Base-by-base conservation (phyloP, 2,113 vertebrate genomes). In the Numenius arquata region DNA sequence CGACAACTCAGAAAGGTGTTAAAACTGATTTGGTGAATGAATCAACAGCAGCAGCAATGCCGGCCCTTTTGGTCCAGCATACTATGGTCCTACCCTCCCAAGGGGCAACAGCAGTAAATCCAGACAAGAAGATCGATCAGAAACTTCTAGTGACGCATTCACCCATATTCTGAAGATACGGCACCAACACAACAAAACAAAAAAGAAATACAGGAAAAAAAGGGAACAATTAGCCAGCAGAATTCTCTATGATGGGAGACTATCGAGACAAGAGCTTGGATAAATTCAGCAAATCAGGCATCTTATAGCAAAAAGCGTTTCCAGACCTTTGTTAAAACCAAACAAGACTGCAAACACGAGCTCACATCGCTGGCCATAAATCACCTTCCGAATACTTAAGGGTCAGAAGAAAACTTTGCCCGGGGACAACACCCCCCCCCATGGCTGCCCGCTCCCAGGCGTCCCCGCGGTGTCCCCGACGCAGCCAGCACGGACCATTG, bases 381-480 rank as follows among this genome's bases (percentile, higher is more conserved):
- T 50, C 82, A 56, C 36, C 61, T 43, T 11, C 23, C 41, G 41
- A 61, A 74, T 26, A 79, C 27, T 43, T 15, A 8, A 34, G 68
- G 65, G n/a, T 65, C 25, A 56, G 65, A 40, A 36, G 27, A 20
- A 74, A 73, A 58, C 22, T 70, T 8, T 66, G 67, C 47, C 53
- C 50, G 20, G 27, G 53, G 56, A 26, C n/a, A 68, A 9, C 11
- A 22, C 25, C 3, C 52, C 18, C 53, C 53, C 47, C 61, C 59
- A 9, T 2, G 0, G 1, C 50, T 27, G 45, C 71, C 61, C 8
- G 5, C 12, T 34, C 25, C 36, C 79, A 25, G 30, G 25, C 12
- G 15, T 20, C 45, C 2, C 47, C 0, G 2, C 43, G 47, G 53
- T 0, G 2, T 38, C 71, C 65, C 22, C 3, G 1, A 2, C 1